Base-by-base conservation (phyloP, 2,113 vertebrate species). In the Melospiza melodia region DNA sequence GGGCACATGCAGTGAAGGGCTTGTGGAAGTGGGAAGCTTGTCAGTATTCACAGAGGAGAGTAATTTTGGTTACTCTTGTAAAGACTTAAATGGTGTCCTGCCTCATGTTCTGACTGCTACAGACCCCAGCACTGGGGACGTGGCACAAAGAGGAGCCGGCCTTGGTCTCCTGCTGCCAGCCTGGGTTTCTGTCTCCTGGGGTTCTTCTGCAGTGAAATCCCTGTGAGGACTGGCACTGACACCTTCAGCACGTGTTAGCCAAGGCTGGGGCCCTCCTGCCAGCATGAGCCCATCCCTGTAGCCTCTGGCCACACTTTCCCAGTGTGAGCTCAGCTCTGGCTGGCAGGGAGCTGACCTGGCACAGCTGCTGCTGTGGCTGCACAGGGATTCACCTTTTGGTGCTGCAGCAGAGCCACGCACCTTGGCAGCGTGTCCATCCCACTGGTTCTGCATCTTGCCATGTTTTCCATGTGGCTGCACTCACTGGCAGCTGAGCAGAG, bases 351-450 rank as follows among this genome's bases (percentile, higher is more conserved):
- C 12, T 76, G 20, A 16, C 22, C 73, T 44, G 21, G 72, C 67
- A 19, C 0, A 78, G 71, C 66, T 14, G 37, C 49, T 39, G 15
- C n/a, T 2, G 4, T 19, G 72, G 52, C 63, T 41, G 59, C 28
- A 3, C 3, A 1, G n/a, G 44, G 24, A 25, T 3, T 9, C 55
- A 11, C 5, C 31, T 62, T 69, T 55, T 5, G 3, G 37, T 30
- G 37, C 28, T 67, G 48, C 10, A 57, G 49, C 49, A 59, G 75
- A 82, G 49, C 52, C 2, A 12, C 1, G 0, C 2, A 3, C 2
- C 3, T 15, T 51, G 57, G 57, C 65, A 39, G 21, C 0, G 1
- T 46, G 14, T 63, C 66, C 46, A 0, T 33, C 10, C 21, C 1
- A 0, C 33, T 35, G 74, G 9, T 18, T 62, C 69, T 87, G 33